A percentile compares a stretch with the other conserved stretches of the same genome.
Evolutionary conservation across 1,140 invertebrate genomes (phyloP).

Genomic region (Thaumetopoea pityocampa): DNA sequence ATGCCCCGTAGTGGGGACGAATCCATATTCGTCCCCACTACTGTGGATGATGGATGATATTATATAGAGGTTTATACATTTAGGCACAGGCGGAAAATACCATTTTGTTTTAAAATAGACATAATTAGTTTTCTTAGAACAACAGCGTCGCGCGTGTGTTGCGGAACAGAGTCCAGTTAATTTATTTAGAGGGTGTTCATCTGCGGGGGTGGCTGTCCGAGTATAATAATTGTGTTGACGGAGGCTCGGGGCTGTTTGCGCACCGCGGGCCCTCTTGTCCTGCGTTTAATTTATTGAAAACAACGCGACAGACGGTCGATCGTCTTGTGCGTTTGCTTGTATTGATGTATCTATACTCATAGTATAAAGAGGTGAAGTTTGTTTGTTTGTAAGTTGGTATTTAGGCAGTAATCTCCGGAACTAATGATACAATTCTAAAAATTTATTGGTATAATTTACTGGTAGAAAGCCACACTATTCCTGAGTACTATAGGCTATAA

Average conservation of each 20-base stretch:
- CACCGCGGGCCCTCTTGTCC: constrained; percentile 41
- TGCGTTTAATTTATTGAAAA: constrained; percentile 71
- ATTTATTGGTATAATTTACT: too few relatives aligned
- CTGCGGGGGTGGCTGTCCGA: constrained; percentile 64
- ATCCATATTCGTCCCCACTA: too few relatives aligned
- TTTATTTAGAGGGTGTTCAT: constrained; percentile 71
- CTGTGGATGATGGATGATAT: too few relatives aligned
- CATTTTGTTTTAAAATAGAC: not conserved
- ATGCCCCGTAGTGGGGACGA: too few relatives aligned
- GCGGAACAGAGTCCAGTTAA: constrained; percentile 49
- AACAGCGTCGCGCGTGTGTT: constrained; percentile 21
- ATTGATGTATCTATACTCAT: not conserved
- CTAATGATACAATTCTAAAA: too few relatives aligned
- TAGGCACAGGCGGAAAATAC: too few relatives aligned
- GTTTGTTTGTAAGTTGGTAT: too few relatives aligned
- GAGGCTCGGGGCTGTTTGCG: constrained; percentile 57
- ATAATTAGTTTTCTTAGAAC: constrained; percentile 14
- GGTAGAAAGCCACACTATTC: too few relatives aligned
- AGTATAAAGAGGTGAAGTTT: too few relatives aligned
- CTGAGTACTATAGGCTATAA: too few relatives aligned
- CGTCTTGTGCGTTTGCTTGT: constrained; percentile 22
- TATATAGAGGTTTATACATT: too few relatives aligned
- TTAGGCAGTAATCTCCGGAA: too few relatives aligned
- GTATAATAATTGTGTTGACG: constrained; percentile 74
- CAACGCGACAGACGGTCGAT: constrained; percentile 42